Evolutionary conservation across 2,888 invertebrate genomes (phyloP).

Genomic region (Pecten maximus): DNA sequence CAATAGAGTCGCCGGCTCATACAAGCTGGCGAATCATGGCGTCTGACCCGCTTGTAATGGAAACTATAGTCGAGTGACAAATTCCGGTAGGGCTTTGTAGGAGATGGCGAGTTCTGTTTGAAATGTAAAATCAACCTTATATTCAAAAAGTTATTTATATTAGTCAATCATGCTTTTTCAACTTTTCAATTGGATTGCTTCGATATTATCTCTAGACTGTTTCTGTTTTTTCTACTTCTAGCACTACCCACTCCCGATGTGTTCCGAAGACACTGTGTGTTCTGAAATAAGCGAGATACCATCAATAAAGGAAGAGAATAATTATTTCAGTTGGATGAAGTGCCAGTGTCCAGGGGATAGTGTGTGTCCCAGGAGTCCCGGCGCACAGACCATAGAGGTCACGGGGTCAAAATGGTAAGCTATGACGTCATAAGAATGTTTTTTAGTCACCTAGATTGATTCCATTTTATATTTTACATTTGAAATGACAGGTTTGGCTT

Average conservation of each 20-base stretch:
- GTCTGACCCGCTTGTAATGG: too few relatives aligned
- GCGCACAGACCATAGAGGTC: constrained; percentile 41
- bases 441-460: neutral
- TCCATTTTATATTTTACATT: too few relatives aligned
- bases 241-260: constrained; percentile 40
- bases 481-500: too few relatives aligned
- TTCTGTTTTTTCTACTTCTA: neutral
- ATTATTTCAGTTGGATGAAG: constrained; percentile 43
- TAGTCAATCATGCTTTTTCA: too few relatives aligned
- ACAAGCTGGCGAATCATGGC: too few relatives aligned
- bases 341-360: constrained; percentile 41
- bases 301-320: constrained; percentile 39
- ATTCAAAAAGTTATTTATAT: too few relatives aligned
- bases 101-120: too few relatives aligned
- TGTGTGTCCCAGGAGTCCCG: constrained; percentile 42
- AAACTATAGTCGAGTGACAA: too few relatives aligned
- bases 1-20: too few relatives aligned
- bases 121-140: too few relatives aligned
- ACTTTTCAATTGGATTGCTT: neutral
- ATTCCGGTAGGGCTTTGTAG: too few relatives aligned
- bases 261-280: constrained; percentile 44
- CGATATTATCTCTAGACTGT: neutral
- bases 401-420: constrained; percentile 42
- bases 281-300: constrained; percentile 44
- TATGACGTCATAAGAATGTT: neutral